phyloP scores from a whole-genome alignment of 2,888 invertebrate genomes.

The Pachycephus smyrnensis region DNA sequence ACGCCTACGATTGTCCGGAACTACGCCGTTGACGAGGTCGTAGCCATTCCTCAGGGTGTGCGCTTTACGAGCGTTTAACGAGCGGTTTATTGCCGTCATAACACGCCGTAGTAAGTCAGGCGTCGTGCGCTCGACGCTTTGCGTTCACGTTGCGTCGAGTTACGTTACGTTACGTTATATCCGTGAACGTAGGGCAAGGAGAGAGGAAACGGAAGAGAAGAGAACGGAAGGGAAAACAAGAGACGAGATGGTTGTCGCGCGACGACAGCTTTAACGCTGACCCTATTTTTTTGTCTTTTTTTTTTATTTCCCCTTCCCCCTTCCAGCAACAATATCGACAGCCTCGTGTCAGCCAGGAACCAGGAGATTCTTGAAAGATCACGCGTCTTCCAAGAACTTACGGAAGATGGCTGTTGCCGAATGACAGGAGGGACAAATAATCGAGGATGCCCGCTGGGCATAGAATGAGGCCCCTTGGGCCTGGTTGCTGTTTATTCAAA shows the following conservation, averaged over 20 bases:
- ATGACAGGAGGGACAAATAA: not conserved
- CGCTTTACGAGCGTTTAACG: conserved; percentile 58
- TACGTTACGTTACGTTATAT: not conserved
- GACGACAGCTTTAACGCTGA: conserved; percentile 1
- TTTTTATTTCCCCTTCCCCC: not conserved
- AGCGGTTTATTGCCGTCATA: conserved; percentile 50
- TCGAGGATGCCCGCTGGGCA: not conserved
- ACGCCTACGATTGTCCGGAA: not conserved
- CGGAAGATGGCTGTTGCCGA: no score
- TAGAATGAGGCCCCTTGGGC: not conserved
- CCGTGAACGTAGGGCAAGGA: not conserved
- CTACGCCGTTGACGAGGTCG: not conserved
- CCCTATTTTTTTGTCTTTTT: not conserved
- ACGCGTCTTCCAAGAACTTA: not conserved
- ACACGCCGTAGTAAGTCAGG: conserved; percentile 1
- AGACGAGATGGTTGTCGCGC: not conserved
- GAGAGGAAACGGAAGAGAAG: not conserved
- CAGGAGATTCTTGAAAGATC: not conserved
- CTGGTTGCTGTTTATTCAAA: not conserved
- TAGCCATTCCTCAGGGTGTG: conserved; percentile 26
- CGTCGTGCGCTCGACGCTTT: not conserved
- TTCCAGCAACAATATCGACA: not conserved
- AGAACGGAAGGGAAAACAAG: not conserved
- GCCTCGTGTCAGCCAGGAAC: not conserved
- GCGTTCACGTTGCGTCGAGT: not conserved